These are phyloP conservation scores for Apostichopus californicus DNA, from an alignment of 35 echinoderm and acorn worm genomes.

Conservation along the genomic window DNA sequence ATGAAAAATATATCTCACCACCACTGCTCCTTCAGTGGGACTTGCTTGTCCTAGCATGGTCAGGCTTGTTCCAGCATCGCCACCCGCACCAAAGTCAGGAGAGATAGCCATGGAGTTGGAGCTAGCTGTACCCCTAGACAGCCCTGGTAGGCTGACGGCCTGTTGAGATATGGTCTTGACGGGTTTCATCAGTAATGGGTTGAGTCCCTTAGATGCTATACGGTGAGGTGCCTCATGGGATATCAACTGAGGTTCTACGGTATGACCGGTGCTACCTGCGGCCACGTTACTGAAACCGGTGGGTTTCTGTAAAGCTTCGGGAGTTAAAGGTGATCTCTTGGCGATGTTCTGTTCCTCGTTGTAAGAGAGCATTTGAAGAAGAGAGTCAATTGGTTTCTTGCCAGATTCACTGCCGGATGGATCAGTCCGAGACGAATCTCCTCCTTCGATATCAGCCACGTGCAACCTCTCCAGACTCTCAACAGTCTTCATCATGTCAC, in stretches of 20 bases:
- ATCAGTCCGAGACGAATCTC: not conserved
- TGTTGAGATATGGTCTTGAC: not conserved
- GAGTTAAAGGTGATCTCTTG: conserved; percentile 39
- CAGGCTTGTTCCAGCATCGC: not conserved
- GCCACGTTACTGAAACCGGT: not conserved
- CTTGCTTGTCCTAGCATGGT: not conserved
- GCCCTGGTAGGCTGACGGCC: not conserved
- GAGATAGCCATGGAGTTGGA: conserved; percentile 13
- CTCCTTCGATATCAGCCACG: conserved; percentile 5
- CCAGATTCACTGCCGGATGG: not conserved
- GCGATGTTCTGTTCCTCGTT: conserved; percentile 24
- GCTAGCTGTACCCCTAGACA: not conserved
- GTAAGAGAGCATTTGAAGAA: conserved; percentile 42
- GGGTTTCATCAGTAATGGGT: not conserved
- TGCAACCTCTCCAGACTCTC: conserved; percentile 87
- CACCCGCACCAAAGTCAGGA: conserved; percentile 1
- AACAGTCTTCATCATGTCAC: conserved; percentile 49
- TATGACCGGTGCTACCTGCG: not conserved
- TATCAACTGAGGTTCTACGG: conserved; percentile 9
- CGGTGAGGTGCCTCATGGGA: conserved; percentile 40
- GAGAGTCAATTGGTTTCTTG: conserved; percentile 37
- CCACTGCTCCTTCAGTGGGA: conserved; percentile 13
- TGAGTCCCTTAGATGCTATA: conserved; percentile 42
- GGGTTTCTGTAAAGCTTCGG: not conserved
- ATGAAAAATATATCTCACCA: conserved; percentile 1